Evolutionary conservation across 2,113 vertebrate genomes (phyloP).

Genomic region (Colinus virginianus): DNA sequence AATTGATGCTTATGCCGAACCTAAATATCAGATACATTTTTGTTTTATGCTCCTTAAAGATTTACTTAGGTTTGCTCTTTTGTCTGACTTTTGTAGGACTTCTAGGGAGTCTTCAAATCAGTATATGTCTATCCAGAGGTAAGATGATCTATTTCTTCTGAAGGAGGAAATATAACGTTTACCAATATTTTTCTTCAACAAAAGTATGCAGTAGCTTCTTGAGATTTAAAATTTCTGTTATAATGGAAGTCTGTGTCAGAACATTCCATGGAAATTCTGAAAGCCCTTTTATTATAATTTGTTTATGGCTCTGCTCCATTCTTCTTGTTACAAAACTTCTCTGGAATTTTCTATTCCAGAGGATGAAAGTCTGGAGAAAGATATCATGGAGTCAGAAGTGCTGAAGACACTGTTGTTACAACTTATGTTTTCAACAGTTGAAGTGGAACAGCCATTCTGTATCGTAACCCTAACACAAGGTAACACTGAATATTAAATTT

Average conservation of each 20-base stretch:
- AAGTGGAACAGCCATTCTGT: neutral
- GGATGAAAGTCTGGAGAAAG: neutral
- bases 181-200: rapidly evolving
- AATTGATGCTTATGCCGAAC: neutral
- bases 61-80: neutral
- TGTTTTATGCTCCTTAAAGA: neutral
- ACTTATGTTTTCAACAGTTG: neutral
- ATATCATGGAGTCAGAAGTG: neutral
- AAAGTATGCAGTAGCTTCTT: neutral
- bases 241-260: neutral
- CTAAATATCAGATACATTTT: neutral
- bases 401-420: neutral
- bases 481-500: neutral
- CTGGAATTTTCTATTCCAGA: neutral
- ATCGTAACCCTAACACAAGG: neutral
- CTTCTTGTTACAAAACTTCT: neutral
- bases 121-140: neutral
- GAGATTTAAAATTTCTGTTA: neutral
- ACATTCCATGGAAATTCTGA: neutral
- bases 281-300: neutral
- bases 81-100: neutral
- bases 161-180: neutral
- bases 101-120: neutral
- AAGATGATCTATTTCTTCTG: neutral
- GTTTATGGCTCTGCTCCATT: neutral